These are phyloP conservation scores for Neuroscelio doddi DNA, from an alignment of 2,888 invertebrate species.

Conservation along the genomic window DNA sequence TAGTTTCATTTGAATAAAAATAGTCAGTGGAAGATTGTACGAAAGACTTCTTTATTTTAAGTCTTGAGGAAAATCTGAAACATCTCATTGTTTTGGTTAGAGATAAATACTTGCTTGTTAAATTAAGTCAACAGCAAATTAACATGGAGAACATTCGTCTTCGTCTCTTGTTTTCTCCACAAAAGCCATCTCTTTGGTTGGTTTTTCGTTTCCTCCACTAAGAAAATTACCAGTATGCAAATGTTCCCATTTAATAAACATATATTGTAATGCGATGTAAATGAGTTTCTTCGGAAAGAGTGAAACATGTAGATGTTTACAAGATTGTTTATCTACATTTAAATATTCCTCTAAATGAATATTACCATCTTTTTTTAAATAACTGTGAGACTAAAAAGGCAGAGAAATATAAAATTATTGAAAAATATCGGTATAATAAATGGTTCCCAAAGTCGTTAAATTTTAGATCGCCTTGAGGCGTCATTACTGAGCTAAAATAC, in stretches of 20 bases:
- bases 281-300: background rate
- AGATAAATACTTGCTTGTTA: constrained; percentile 1
- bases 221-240: constrained; percentile 16
- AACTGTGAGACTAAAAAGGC: too few species aligned
- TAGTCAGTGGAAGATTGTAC: too few species aligned
- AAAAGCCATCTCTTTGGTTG: background rate
- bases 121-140: constrained; percentile 1
- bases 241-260: constrained; percentile 9
- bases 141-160: background rate
- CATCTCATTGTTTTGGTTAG: too few species aligned
- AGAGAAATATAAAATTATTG: too few species aligned
- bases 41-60: too few species aligned
- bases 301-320: background rate
- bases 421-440: too few species aligned
- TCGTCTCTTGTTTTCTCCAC: background rate
- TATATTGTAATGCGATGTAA: constrained; percentile 17
- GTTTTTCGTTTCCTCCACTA: constrained; percentile 6
- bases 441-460: too few species aligned
- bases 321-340: background rate
- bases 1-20: too few species aligned
- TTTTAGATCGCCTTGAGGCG: too few species aligned
- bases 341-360: background rate
- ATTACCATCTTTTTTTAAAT: too few species aligned
- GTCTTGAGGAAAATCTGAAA: too few species aligned
- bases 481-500: too few species aligned